phyloP scores from a whole-genome alignment of 1,140 invertebrate species.

The Onthophagus taurus region DNA sequence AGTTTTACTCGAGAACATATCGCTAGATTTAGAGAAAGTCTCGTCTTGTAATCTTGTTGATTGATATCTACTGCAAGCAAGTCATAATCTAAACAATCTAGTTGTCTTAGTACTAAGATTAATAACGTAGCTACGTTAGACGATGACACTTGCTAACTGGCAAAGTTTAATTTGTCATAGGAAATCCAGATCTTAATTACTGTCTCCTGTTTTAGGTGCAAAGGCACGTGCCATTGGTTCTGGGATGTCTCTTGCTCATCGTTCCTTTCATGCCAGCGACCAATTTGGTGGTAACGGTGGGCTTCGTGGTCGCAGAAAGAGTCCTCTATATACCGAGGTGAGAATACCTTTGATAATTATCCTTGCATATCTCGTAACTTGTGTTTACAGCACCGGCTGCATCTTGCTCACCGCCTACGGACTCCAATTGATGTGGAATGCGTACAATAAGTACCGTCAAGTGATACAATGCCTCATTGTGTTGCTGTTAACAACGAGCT shows the following conservation, averaged over 20 bases:
- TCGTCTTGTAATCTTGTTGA: no score
- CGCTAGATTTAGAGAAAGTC: no score
- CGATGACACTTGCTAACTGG: no score
- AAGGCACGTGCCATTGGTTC: constrained; percentile 50
- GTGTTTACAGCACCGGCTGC: constrained; percentile 57
- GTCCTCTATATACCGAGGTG: constrained; percentile 87
- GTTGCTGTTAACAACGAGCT: constrained; percentile 50
- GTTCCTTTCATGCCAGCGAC: constrained; percentile 80
- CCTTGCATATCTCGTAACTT: no score
- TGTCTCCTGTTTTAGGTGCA: constrained; percentile 47
- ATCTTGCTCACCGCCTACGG: constrained; percentile 54
- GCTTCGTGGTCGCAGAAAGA: constrained; percentile 84
- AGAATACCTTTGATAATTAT: no score
- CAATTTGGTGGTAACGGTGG: constrained; percentile 80
- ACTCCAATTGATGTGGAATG: constrained; percentile 50
- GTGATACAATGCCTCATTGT: constrained; percentile 42
- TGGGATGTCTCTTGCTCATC: constrained; percentile 56
- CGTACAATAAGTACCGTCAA: constrained; percentile 39
- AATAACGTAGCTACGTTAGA: no score
- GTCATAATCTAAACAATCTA: no score
- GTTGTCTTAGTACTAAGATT: no score
- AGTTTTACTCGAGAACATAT: no score
- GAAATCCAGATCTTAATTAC: no score
- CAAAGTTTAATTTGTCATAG: no score
- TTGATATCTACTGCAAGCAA: no score